These are phyloP conservation scores for Microctonus aethiopoides DNA, from an alignment of 2,888 invertebrate species.

Conservation along the genomic window DNA sequence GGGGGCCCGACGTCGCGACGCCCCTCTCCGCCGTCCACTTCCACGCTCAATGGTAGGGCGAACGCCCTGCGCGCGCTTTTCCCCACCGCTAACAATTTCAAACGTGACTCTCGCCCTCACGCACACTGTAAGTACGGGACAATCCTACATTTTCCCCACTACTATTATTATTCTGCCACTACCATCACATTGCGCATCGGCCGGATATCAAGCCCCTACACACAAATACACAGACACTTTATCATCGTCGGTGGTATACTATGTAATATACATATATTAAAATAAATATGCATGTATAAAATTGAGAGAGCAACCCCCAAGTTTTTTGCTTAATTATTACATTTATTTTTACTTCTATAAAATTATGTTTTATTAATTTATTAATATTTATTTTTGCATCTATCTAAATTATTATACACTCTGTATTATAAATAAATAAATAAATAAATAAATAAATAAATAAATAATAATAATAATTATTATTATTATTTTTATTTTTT, in stretches of 20 bases:
- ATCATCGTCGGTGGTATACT: slow-evolving; percentile 1
- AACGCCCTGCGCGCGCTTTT: slow-evolving; percentile 45
- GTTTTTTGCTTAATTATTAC: neutral
- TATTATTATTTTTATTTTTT: no score
- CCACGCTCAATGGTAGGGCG: slow-evolving; percentile 35
- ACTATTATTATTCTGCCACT: slow-evolving; percentile 18
- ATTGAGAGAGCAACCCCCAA: slow-evolving; percentile 42
- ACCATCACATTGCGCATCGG: slow-evolving; percentile 29
- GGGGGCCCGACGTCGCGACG: slow-evolving; percentile 60
- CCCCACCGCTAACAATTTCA: slow-evolving; percentile 7
- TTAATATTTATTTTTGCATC: neutral
- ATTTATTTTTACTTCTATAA: neutral
- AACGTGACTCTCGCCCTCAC: slow-evolving; percentile 26
- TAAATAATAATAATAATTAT: no score
- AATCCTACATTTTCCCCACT: slow-evolving; percentile 23
- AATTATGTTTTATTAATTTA: neutral
- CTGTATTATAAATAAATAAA: no score
- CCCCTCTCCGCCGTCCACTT: slow-evolving; percentile 47
- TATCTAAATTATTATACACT: no score
- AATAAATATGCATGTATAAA: neutral
- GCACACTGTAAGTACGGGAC: neutral
- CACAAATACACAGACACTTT: slow-evolving; percentile 29
- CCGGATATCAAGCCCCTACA: slow-evolving; percentile 35
- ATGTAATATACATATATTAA: slow-evolving; percentile 1
- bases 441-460: no score